Evolutionary conservation across 2,797 vertebrate genomes (phyloP).

Genomic region (Poecilia velifera): DNA sequence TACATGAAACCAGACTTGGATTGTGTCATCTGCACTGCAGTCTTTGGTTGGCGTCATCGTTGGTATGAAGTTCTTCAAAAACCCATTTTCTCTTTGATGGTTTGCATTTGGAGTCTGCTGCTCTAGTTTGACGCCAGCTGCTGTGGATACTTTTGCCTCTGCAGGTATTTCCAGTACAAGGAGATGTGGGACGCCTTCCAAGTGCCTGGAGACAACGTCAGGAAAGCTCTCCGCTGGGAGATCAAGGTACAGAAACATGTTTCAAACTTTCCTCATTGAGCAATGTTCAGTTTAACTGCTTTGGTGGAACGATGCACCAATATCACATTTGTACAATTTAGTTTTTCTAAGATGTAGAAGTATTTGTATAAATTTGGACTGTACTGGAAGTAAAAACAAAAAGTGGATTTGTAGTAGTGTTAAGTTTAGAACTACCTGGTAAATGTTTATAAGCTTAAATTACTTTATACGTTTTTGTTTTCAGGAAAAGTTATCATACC

Average conservation of each 20-base stretch:
- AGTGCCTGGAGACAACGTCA: constrained; percentile 77
- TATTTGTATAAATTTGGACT: not conserved
- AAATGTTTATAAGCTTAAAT: not conserved
- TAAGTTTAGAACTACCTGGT: not conserved
- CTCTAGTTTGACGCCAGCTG: not conserved
- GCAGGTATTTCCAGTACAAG: constrained; percentile 85
- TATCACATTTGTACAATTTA: not conserved
- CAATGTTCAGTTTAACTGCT: not conserved
- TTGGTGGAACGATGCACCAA: not conserved
- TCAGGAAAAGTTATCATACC: constrained; percentile 79
- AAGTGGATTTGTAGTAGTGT: not conserved
- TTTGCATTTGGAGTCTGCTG: not conserved
- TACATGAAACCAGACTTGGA: not conserved
- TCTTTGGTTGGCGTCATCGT: not conserved
- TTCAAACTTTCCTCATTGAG: not conserved
- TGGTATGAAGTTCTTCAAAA: not conserved
- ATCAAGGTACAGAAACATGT: constrained; percentile 69
- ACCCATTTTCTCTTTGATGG: not conserved
- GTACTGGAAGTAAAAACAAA: no score
- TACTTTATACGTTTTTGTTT: not conserved
- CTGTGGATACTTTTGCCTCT: not conserved
- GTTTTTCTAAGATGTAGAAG: not conserved
- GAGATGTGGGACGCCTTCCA: constrained; percentile 82
- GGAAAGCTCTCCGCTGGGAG: constrained; percentile 74
- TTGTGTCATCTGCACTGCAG: not conserved